These are phyloP conservation scores for Heterocephalus glaber DNA, from an alignment of 2,113 vertebrate species.

Conservation along the genomic window DNA sequence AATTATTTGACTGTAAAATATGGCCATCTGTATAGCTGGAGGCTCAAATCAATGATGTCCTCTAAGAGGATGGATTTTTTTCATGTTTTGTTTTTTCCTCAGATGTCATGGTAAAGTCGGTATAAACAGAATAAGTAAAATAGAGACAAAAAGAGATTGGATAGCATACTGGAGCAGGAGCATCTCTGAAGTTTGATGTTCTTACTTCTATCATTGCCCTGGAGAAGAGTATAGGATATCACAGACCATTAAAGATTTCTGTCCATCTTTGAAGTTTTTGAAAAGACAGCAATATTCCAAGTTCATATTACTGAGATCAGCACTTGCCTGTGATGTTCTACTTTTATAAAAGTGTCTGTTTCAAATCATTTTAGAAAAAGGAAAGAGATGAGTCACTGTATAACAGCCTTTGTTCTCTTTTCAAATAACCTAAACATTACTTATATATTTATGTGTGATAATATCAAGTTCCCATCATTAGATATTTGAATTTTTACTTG, in stretches of 20 bases:
- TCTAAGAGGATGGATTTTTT: slow-evolving; percentile 32
- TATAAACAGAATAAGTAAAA: slow-evolving; percentile 63
- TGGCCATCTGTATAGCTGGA: neutral
- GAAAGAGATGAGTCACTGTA: neutral
- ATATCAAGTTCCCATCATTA: neutral
- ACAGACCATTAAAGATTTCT: slow-evolving; percentile 49
- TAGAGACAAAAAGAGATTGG: slow-evolving; percentile 59
- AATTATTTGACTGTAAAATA: slow-evolving; percentile 2
- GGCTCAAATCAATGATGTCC: neutral
- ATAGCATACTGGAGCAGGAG: neutral
- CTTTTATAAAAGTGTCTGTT: slow-evolving; percentile 1
- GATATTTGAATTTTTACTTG: neutral
- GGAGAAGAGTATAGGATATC: slow-evolving; percentile 32
- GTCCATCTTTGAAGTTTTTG: slow-evolving; percentile 47
- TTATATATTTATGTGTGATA: slow-evolving; percentile 33
- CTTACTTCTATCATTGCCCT: slow-evolving; percentile 40
- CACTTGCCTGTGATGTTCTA: slow-evolving; percentile 27
- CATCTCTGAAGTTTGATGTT: slow-evolving; percentile 27
- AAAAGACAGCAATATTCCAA: slow-evolving; percentile 10
- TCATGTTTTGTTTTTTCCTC: neutral
- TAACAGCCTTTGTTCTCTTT: neutral
- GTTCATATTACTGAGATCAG: slow-evolving; percentile 28
- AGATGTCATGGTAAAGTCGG: neutral
- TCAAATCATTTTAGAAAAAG: slow-evolving; percentile 45
- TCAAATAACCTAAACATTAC: slow-evolving; percentile 12